Base-by-base conservation (phyloP, 2,113 vertebrate genomes). In the Xenopus borealis region DNA sequence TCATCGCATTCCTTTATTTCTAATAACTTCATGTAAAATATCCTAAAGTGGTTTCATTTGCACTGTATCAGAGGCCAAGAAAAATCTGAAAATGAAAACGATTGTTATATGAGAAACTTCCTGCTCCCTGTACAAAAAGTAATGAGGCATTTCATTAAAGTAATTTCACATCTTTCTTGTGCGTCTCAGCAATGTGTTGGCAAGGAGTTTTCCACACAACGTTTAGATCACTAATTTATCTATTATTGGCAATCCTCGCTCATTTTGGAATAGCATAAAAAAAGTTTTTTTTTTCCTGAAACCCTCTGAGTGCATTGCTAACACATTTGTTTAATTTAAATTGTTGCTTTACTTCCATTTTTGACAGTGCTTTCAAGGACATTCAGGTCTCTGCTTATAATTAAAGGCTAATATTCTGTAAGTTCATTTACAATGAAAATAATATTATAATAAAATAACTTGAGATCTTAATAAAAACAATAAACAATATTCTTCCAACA, bases 311-410 rank as follows among this genome's bases (percentile, higher is more conserved):
- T 76, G 66, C 47, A 44, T 69, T 67, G 62, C 47, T 44, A 76
- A 69, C 73, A 76, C 57, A n/a, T 69, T 76, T 69, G 69, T 69
- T 69, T 76, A 62, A 76, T 76, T 69, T 69, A 69, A 76, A 76
- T 69, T 62, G 73, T 76, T 76, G 73, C 69, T 69, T 69, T 53
- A 67, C 73, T 62, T 76, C 66, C 66, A 69, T 68, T 27, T 50
- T n/a, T 63, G 73, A 76, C 62, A 69, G 66, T 53, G 66, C 52
- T 59, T 69, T 76, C 73, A 76, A 69, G 73, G 73, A 76, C 73
- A 76, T 69, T 53, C 58, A 76, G 66, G 73, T 69, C 58, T 69
- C 73, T 76, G 66, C 73, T 69, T 76, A 76, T 69, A 69, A 76
- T 69, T 76, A 76, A 17, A 50, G 72, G 61, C 73, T 76, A 62